These are phyloP conservation scores for Clavelina lepadiformis DNA, from an alignment of 23 tunicate genomes.

Conservation along the genomic window DNA sequence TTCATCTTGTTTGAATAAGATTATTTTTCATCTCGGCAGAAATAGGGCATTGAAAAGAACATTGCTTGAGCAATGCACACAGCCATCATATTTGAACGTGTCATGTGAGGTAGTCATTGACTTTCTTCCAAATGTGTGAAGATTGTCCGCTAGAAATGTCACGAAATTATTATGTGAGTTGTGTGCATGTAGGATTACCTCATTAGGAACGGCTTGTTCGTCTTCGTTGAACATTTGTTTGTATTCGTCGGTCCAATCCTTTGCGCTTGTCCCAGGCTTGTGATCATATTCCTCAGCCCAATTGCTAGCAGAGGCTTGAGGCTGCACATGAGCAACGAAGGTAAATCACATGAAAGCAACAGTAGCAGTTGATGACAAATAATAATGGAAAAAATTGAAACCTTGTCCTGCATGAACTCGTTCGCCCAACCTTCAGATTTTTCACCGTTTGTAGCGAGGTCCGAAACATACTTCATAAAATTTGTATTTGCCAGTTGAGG, in stretches of 20 bases:
- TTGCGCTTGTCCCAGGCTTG: neutral
- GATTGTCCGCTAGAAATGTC: too few species aligned
- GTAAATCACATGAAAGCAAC: neutral
- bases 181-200: neutral
- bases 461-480: constrained; percentile 57
- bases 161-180: too few species aligned
- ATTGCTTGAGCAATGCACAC: too few species aligned
- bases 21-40: too few species aligned
- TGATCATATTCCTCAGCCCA: constrained; percentile 41
- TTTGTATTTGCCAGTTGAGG: constrained; percentile 52
- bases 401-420: constrained; percentile 38
- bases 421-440: constrained; percentile 49
- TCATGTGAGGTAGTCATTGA: too few species aligned
- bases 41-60: too few species aligned
- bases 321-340: neutral
- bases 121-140: too few species aligned
- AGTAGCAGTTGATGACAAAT: neutral
- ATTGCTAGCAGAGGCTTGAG: neutral
- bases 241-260: constrained; percentile 40
- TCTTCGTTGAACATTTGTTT: constrained; percentile 6
- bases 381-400: neutral
- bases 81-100: too few species aligned
- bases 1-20: too few species aligned
- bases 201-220: neutral
- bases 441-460: constrained; percentile 32